These are phyloP conservation scores for Drosophila lacteicornis DNA, from an alignment of 1,140 invertebrate species.

Conservation along the genomic window DNA sequence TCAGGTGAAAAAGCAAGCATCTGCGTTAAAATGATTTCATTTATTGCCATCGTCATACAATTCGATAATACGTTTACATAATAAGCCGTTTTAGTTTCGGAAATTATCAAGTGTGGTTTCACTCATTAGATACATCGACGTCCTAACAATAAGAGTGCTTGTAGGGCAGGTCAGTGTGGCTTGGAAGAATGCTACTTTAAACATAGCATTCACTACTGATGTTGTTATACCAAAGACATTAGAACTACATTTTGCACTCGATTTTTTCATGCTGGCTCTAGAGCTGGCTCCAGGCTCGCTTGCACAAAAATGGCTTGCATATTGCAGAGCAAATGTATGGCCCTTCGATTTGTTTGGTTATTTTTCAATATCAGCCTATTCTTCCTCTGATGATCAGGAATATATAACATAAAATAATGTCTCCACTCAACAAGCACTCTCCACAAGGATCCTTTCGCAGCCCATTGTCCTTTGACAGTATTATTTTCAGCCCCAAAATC, in stretches of 20 bases:
- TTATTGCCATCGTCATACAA: background rate
- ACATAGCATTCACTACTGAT: no score
- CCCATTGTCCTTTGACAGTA: background rate
- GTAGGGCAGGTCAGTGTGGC: background rate
- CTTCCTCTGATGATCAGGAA: background rate
- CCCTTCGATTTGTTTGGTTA: no score
- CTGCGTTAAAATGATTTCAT: conserved; percentile 1
- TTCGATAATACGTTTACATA: conserved; percentile 2
- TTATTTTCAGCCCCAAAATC: conserved; percentile 3
- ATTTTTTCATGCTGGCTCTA: no score
- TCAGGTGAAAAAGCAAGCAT: background rate
- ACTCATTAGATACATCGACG: background rate
- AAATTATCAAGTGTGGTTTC: background rate
- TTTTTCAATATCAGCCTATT: no score
- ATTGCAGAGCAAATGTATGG: no score
- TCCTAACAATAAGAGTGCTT: background rate
- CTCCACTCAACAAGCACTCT: background rate
- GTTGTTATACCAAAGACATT: no score
- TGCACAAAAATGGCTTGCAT: no score
- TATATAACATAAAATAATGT: background rate
- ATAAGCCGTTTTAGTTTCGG: background rate
- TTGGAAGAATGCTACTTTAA: background rate
- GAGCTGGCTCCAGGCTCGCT: no score
- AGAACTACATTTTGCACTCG: no score
- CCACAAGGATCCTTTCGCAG: background rate